A percentile compares a stretch with the other conserved stretches of the same genome.
These are phyloP conservation scores for Callimorpha dominula DNA, from an alignment of 2,888 invertebrate genomes.

Conservation along the genomic window DNA sequence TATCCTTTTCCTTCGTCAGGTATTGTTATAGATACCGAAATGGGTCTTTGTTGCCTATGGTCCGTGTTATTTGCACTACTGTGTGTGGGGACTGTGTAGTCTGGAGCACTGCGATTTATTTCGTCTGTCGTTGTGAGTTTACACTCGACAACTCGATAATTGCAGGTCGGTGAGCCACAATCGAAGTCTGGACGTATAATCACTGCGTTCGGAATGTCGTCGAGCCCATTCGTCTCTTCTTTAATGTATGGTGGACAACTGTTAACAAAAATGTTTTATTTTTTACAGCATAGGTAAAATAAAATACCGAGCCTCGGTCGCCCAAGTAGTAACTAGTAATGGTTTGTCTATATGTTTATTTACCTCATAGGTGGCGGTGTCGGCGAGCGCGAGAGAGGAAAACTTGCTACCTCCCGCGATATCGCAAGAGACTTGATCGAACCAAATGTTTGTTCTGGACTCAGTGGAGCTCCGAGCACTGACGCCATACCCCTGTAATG, in stretches of 20 bases:
- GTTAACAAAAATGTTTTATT: slow-evolving; percentile 39
- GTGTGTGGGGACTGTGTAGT: slow-evolving; percentile 26
- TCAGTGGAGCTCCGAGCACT: slow-evolving; percentile 88
- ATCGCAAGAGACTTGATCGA: slow-evolving; percentile 91
- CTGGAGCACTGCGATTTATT: slow-evolving; percentile 63
- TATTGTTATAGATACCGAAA: slow-evolving; percentile 87
- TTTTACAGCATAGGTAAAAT: too few relatives aligned
- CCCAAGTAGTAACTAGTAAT: background rate
- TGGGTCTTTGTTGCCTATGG: slow-evolving; percentile 66
- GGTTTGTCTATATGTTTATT: slow-evolving; percentile 8
- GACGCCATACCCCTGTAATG: slow-evolving; percentile 89
- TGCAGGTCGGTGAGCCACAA: slow-evolving; percentile 77
- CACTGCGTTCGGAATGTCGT: slow-evolving; percentile 78
- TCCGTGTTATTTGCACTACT: slow-evolving; percentile 62
- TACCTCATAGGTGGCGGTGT: slow-evolving; percentile 89
- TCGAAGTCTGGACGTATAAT: slow-evolving; percentile 76
- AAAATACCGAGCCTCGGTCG: too few relatives aligned
- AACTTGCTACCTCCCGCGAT: slow-evolving; percentile 91
- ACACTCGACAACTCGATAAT: slow-evolving; percentile 82
- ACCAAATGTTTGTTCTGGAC: slow-evolving; percentile 91
- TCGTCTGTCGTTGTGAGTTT: slow-evolving; percentile 81
- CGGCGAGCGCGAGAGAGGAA: slow-evolving; percentile 91
- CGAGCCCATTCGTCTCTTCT: slow-evolving; percentile 72
- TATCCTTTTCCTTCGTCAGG: slow-evolving; percentile 87
- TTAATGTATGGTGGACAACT: slow-evolving; percentile 82